Base-by-base conservation (phyloP, 2,113 vertebrate species). In the Prietella phreatophila region DNA sequence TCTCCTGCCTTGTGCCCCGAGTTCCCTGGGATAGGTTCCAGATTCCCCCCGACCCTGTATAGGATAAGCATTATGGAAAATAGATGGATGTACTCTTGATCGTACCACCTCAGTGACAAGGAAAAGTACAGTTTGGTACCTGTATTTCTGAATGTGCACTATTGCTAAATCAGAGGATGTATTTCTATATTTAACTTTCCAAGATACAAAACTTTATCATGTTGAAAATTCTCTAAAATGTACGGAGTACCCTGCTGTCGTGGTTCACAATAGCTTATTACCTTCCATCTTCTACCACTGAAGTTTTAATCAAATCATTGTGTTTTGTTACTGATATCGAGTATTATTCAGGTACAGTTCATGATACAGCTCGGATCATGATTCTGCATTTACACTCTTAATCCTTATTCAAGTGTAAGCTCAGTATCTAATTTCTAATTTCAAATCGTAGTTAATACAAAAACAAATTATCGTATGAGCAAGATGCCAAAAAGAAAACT, bases 221-320 rank as follows among this genome's bases (percentile, higher is more conserved):
- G 33, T 55, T n/a, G 17, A 81, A 11, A 53, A 11, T 47, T 55
- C 13, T 20, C 39, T 36, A 7, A 67, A 81, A 67, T 25, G 69
- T 61, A 76, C 71, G 17, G 36, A 58, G 69, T n/a, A 27, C 9
- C 36, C 39, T 61, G 56, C 84, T 67, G 75, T 63, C 39, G 22
- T 73, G n/a, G 22, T 76, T 67, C 36, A 71, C 56, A 84, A 65
- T 63, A 83, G 85, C 58, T 78, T 86, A 27, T 89, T 61, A 63
- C 61, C 19, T n/a, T 36, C 60, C 61, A 85, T 42, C 36, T 71
- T 42, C 47, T 58, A 39, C 50, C 27, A 75, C 15, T 36, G 11
- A 17, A 39, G 1, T 79, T 55, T 79, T 79, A 55, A 30, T 17
- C 55, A 19, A 30, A 53, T 15, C 6, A 55, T 55, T 79, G 75